A percentile compares a stretch with the other conserved stretches of the same genome.
Evolutionary conservation across 2,113 vertebrate species (phyloP).

Genomic region (Myodes glareolus): DNA sequence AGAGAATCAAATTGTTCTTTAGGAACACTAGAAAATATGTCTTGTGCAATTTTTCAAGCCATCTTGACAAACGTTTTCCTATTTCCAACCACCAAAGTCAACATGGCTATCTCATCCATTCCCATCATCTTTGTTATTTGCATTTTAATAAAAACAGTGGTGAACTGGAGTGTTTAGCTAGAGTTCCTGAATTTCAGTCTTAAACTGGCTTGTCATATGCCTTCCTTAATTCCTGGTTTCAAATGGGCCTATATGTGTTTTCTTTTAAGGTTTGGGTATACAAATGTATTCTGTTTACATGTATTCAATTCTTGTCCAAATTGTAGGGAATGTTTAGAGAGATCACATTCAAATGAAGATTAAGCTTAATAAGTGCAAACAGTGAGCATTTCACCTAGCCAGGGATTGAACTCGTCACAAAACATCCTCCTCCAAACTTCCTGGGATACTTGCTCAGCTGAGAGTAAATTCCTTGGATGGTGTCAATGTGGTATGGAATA

Average conservation of each 20-base stretch:
- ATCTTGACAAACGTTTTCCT: slow-evolving; percentile 2
- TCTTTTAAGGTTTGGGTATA: background rate
- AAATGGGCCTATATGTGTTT: background rate
- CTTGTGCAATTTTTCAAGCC: background rate
- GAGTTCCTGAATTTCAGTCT: slow-evolving; percentile 4
- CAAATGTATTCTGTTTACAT: slow-evolving; percentile 13
- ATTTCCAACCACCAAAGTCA: background rate
- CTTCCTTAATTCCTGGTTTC: background rate
- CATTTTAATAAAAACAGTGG: background rate
- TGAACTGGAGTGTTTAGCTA: background rate
- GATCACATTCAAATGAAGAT: slow-evolving; percentile 45
- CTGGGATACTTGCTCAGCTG: background rate
- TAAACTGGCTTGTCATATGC: background rate
- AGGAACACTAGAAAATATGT: background rate
- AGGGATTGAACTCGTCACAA: background rate
- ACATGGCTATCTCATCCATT: background rate
- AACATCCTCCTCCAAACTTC: background rate
- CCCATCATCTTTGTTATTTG: background rate
- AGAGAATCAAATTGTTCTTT: background rate
- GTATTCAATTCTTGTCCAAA: slow-evolving; percentile 32
- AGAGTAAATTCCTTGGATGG: background rate
- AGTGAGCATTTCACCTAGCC: background rate
- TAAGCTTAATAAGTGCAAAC: slow-evolving; percentile 39
- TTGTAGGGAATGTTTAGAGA: slow-evolving; percentile 41
- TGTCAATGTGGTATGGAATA: background rate